Evolutionary conservation across 2,797 vertebrate species (phyloP), one percentile per base, ranked within the genome.

Genomic region (Silurus lanzhouensis): DNA sequence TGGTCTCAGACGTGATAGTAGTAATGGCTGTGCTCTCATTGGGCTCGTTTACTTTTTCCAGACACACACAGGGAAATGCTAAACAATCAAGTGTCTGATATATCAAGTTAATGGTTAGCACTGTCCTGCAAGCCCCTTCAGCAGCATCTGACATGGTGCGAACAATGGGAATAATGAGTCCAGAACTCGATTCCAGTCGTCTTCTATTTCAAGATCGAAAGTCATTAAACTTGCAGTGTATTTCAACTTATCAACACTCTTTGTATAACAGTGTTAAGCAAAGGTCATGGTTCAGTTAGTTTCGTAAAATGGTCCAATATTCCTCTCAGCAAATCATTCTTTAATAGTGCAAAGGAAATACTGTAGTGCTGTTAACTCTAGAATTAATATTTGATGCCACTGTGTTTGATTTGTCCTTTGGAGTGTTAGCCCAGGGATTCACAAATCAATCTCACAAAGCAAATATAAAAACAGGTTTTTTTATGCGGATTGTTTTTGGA

Each of bases 331-430:
- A 66, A 82, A 46, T 31, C 38, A 14, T 78, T 85, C 6, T 80
- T 85, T 79, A 71, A 25, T 48, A 57, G 25, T 71, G 57, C 46
- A 64, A 64, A 48, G n/a, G 20, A 63, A 52, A 72, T n/a, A 38
- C 77, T 81, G 66, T 55, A 81, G 58, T 64, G 44, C 46, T 81
- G 46, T 81, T 81, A 81, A 58, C 46, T 85, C 12, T 72, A 48
- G 9, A 74, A 85, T 85, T 81, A 66, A 85, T 85, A 81, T 85
- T 85, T 81, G 52, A 81, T 81, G 68, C 25, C n/a, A 57, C 57
- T 6, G 2, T 79, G 63, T 79, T 85, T 81, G 67, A 64, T 85
- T 85, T 81, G 84, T 52, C 77, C 84, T 72, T 44, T n/a, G 48
- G 77, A 57, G n/a, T 55, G 68, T 72, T 85, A 46, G 58, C 64